phyloP scores from a whole-genome alignment of 2,113 vertebrate genomes.

The Psittacula cyanocephala region DNA sequence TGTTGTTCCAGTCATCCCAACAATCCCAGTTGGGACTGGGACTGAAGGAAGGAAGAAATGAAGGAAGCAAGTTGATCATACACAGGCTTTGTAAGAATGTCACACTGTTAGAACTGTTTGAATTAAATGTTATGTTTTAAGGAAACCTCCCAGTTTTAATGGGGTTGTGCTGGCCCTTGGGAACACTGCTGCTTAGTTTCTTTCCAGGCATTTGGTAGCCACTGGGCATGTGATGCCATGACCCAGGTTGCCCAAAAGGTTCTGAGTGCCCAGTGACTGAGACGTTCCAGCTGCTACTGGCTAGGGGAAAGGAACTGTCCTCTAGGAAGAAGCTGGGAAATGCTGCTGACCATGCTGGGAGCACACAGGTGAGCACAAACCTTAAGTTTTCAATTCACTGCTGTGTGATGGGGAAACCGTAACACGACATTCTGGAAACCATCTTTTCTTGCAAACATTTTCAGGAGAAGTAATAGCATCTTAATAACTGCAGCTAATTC shows the following conservation, averaged over 20 bases:
- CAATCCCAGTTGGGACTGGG: background rate
- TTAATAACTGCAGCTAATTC: slow-evolving; percentile 19
- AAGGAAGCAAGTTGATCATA: background rate
- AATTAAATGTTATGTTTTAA: background rate
- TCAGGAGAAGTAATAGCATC: background rate
- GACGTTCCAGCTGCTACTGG: background rate
- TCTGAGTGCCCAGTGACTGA: background rate
- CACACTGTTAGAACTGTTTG: background rate
- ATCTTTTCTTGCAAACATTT: slow-evolving; percentile 7
- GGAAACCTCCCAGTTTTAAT: background rate
- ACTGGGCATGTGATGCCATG: background rate
- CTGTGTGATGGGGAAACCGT: background rate
- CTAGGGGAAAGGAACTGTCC: background rate
- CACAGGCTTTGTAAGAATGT: background rate
- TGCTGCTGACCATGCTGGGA: background rate
- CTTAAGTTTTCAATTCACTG: background rate
- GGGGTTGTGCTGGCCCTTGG: background rate
- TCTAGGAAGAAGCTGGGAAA: background rate
- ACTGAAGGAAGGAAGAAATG: background rate
- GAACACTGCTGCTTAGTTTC: background rate
- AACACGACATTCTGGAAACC: background rate
- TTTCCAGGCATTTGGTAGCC: background rate
- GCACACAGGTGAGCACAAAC: background rate
- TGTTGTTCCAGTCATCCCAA: background rate
- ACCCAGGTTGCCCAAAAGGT: background rate